Conservation (phyloP, 2,888 invertebrate species). For the Epirrita christyi region DNA sequence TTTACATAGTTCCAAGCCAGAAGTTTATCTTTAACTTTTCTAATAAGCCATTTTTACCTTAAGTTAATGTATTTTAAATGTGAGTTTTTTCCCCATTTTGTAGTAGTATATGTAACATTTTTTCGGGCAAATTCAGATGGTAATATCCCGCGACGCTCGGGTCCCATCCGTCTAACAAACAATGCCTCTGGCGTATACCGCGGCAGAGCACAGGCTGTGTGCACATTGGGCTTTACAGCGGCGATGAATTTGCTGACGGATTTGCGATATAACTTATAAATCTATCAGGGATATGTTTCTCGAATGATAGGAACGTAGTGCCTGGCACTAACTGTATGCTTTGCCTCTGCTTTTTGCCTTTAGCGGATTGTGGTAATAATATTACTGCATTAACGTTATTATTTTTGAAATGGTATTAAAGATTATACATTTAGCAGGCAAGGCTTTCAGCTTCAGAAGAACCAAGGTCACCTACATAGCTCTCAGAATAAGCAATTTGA, state of each 20-base stretch:
- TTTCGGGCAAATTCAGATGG: conserved; percentile 29
- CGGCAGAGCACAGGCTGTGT: neutral
- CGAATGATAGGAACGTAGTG: too few species aligned
- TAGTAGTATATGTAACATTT: conserved; percentile 22
- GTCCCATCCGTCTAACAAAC: conserved; percentile 43
- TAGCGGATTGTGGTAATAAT: neutral
- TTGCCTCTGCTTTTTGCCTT: too few species aligned
- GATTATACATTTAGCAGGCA: too few species aligned
- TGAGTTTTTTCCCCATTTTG: conserved; percentile 20
- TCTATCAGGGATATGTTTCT: too few species aligned
- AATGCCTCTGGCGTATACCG: conserved; percentile 25
- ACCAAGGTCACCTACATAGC: too few species aligned
- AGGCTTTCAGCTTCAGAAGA: too few species aligned
- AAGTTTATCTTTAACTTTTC: conserved; percentile 2
- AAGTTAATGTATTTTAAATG: conserved; percentile 24
- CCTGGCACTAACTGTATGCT: too few species aligned
- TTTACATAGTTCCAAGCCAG: neutral
- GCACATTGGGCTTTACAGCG: neutral
- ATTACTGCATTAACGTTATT: neutral
- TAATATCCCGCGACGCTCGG: conserved; percentile 40
- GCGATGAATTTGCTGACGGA: too few species aligned
- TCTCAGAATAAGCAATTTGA: too few species aligned
- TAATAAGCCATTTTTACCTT: conserved; percentile 17
- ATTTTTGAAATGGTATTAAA: too few species aligned
- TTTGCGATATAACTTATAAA: too few species aligned